Base-by-base conservation (phyloP, 1,140 invertebrate genomes). In the Metopolophium dirhodum region DNA sequence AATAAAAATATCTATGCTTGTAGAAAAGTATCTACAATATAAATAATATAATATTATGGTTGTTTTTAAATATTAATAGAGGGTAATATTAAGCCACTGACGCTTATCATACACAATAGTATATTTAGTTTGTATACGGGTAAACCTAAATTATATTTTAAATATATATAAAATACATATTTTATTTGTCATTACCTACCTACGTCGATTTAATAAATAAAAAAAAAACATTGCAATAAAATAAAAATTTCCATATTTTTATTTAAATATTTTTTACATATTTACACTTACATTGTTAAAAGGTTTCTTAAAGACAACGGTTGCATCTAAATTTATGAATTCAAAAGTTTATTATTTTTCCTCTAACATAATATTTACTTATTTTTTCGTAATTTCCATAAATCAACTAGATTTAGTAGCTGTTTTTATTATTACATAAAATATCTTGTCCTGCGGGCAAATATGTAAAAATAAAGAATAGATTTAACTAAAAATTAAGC, bases 351-450 rank as follows among this genome's bases (percentile, higher is more conserved):
- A 85, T 85, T 85, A 41, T 85, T 85, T 41, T 85, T 45, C 20
- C 37, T 41, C 23, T 41, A 41, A 26, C 35, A 85, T 45, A 85
- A 85, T 85, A 85, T 85, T 85, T 85, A 26, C 45, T 85, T 61
- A 83, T 83, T 26, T 41, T 85, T 85, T 45, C 11, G 83, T 26
- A 85, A 85, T 85, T 85, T 85, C 37, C 83, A 85, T 85, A 41
- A 85, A 85, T 85, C 83, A 85, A 85, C 35, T 45, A 41, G 41
- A 85, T 41, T 37, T 41, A 54, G 61, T 68, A 18, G 83, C 30
- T 41, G 9, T 41, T 85, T 6, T 85, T 85, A 23, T 85, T 85
- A 45, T 41, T 85, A 41, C 41, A 30, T 9, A 45, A 45, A 85
- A 85, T 41, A 85, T 41, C 35, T 85, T 45, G 41, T 85, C 2